Evolutionary conservation across 2,113 vertebrate genomes (phyloP).

Genomic region (Dromiciops gliroides): DNA sequence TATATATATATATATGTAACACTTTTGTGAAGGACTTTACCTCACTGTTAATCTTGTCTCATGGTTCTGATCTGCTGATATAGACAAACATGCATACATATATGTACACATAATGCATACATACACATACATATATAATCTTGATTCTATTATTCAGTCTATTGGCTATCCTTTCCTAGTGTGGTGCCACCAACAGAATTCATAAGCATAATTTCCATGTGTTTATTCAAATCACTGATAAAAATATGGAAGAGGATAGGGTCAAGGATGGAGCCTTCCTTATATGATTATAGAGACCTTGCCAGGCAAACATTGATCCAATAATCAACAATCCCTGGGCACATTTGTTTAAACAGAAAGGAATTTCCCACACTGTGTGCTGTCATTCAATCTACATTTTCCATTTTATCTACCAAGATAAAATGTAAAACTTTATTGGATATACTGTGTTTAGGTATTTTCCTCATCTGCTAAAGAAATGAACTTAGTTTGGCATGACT

Average conservation of each 20-base stretch:
- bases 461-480: background rate
- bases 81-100: background rate
- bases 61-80: slow-evolving; percentile 26
- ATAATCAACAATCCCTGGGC: background rate
- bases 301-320: background rate
- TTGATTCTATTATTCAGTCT: slow-evolving; percentile 42
- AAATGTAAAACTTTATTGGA: background rate
- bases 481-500: background rate
- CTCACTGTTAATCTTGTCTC: slow-evolving; percentile 38
- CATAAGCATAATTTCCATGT: slow-evolving; percentile 17
- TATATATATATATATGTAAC: no score
- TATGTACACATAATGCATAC: no score
- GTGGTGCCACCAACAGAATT: slow-evolving; percentile 53
- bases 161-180: slow-evolving; percentile 10
- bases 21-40: background rate
- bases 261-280: slow-evolving; percentile 20
- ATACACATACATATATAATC: background rate
- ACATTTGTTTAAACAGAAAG: background rate
- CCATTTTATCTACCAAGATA: background rate
- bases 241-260: slow-evolving; percentile 15
- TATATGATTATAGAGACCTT: slow-evolving; percentile 40
- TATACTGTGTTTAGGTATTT: background rate
- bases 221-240: slow-evolving; percentile 48
- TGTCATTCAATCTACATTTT: background rate
- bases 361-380: background rate